Percentiles rank a stretch among this genome's conserved stretches.
These are phyloP conservation scores for Maccullochella peelii DNA, from an alignment of 2,113 vertebrate genomes.

Conservation along the genomic window DNA sequence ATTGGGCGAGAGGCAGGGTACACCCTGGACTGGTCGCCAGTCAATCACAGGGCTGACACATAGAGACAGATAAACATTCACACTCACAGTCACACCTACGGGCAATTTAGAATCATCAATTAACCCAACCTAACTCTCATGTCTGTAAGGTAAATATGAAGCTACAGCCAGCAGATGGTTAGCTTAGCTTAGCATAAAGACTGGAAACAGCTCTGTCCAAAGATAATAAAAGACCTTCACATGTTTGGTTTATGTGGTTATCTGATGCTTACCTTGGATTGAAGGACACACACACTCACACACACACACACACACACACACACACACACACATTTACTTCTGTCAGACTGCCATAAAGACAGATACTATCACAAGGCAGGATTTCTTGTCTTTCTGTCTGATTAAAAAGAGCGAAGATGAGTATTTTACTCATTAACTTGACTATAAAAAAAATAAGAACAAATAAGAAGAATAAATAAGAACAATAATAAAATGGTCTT, in stretches of 20 bases:
- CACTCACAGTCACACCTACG: too few species aligned
- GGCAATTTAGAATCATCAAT: too few species aligned
- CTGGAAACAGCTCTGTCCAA: background rate
- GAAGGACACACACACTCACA: background rate
- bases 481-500: background rate
- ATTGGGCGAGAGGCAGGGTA: too few species aligned
- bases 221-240: background rate
- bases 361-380: background rate
- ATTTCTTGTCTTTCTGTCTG: background rate
- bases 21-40: too few species aligned
- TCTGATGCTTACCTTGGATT: slow-evolving; percentile 1
- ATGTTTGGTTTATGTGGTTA: slow-evolving; percentile 4
- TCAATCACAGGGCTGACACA: too few species aligned
- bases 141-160: background rate
- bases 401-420: background rate
- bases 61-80: too few species aligned
- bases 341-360: background rate
- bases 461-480: too few species aligned
- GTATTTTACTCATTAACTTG: background rate
- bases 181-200: background rate
- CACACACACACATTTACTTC: background rate
- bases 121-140: too few species aligned
- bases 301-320: background rate
- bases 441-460: background rate
- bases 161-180: background rate